Evolutionary conservation across 2,797 vertebrate genomes (phyloP).

Genomic region (Mycteria americana): DNA sequence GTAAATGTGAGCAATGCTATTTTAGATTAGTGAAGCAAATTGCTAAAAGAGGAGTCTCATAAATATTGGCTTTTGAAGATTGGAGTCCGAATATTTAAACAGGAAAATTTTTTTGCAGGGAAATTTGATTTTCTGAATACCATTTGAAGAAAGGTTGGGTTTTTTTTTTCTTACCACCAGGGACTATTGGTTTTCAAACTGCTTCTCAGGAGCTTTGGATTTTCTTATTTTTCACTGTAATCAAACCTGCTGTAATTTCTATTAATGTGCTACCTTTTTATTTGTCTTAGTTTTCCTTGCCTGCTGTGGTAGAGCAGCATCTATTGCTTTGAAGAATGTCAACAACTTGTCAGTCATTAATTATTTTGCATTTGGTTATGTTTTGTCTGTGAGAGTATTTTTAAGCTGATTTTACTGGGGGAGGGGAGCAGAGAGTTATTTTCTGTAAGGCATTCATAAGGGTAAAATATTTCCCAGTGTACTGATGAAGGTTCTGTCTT

Average conservation of each 20-base stretch:
- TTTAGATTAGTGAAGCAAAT: conserved; percentile 27
- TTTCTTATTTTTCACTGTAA: background rate
- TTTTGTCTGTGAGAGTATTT: background rate
- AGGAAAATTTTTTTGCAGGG: background rate
- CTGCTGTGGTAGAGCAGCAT: background rate
- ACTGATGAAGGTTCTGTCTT: background rate
- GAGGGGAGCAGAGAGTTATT: background rate
- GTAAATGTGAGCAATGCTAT: conserved; percentile 10
- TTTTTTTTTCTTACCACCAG: background rate
- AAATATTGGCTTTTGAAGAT: background rate
- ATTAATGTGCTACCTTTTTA: background rate
- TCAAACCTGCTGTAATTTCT: background rate
- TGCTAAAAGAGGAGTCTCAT: background rate
- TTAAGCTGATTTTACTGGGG: background rate
- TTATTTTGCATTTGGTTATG: background rate
- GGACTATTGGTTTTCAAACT: background rate
- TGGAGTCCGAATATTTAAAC: background rate
- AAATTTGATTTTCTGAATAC: background rate
- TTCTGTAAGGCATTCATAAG: background rate
- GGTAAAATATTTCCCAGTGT: background rate
- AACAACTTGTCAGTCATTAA: background rate
- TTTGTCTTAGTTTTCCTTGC: background rate
- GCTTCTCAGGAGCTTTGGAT: background rate
- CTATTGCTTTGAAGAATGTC: background rate
- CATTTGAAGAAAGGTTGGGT: background rate